phyloP scores from a whole-genome alignment of 2,888 invertebrate genomes.

The Polyommatus icarus region DNA sequence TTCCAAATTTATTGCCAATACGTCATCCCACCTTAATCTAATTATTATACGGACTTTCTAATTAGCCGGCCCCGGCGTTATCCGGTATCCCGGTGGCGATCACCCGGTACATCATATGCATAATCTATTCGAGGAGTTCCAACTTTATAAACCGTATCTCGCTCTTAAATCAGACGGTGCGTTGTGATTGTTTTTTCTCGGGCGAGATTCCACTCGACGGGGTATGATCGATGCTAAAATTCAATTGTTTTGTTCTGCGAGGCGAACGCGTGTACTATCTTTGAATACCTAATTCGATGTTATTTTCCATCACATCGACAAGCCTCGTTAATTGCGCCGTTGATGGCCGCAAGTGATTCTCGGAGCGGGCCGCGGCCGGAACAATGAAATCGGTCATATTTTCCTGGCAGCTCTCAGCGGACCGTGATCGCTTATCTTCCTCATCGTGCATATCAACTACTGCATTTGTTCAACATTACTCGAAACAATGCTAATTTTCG shows the following conservation, averaged over 20 bases:
- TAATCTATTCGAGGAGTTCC: slow-evolving; percentile 13
- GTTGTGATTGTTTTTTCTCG: slow-evolving; percentile 37
- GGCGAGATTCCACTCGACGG: slow-evolving; percentile 36
- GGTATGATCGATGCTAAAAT: slow-evolving; percentile 51
- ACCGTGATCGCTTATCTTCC: slow-evolving; percentile 72
- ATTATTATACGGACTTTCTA: slow-evolving; percentile 22
- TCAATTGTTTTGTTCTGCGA: slow-evolving; percentile 61
- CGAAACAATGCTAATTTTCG: slow-evolving; percentile 69
- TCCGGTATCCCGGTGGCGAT: slow-evolving; percentile 2
- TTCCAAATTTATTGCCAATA: slow-evolving; percentile 36
- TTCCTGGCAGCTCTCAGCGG: slow-evolving; percentile 72
- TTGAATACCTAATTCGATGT: slow-evolving; percentile 72
- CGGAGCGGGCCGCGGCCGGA: slow-evolving; percentile 69
- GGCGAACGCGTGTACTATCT: slow-evolving; percentile 65
- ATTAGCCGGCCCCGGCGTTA: background rate
- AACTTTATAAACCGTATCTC: slow-evolving; percentile 30
- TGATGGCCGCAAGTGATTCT: slow-evolving; percentile 79
- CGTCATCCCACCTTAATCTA: slow-evolving; percentile 22
- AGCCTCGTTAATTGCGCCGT: slow-evolving; percentile 77
- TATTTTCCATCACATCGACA: slow-evolving; percentile 77
- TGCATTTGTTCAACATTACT: slow-evolving; percentile 68
- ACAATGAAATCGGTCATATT: slow-evolving; percentile 80
- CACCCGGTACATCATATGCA: background rate
- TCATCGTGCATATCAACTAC: slow-evolving; percentile 73
- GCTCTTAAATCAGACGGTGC: slow-evolving; percentile 35